Base-by-base conservation (phyloP, 2,888 invertebrate species). In the Apotomis betuletana region DNA sequence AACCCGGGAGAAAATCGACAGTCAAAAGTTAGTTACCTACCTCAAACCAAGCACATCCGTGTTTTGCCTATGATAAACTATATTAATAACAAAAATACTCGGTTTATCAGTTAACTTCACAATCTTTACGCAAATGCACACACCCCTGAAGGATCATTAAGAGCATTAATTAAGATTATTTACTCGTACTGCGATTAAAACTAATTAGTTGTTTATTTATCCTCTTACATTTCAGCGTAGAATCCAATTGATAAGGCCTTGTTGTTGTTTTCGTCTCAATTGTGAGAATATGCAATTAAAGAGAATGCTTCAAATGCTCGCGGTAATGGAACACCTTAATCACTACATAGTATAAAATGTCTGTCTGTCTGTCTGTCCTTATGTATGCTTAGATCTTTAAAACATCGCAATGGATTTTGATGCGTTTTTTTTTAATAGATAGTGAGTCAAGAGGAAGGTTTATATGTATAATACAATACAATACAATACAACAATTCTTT, bases 191-290 rank as follows among this genome's bases (percentile, higher is more conserved):
- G 44, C 58, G 58, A 63, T 60, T 38, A 67, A 54, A 55, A 61
- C 27, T 70, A 67, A 70, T 67, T 60, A 57, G 58, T 72, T 68
- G 72, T 72, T 72, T 59, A 57, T 72, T 57, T 68, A 68, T 68
- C 62, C 67, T 63, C 38, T n/a, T 67, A 51, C 38, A 57, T 44
- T 71, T 61, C 67, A 72, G 62, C 60, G 61, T 67, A 67, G 49
- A 62, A 61, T 12, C 67, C 57, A 51, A 67, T 67, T 67, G 67
- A 72, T 67, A 72, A 62, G 67, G 13, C 65, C 57, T 61, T 59
- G 52, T 10, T 41, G 61, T 61, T 61, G 67, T 65, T 65, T 65
- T 70, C 10, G 38, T 46, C 15, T 54, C 38, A 54, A 60, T 70
- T 46, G n/a, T 38, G n/a, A n/a, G 51, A 67, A 57, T 12, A 38